Evolutionary conservation across 2,888 invertebrate species (phyloP).

Genomic region (Alitta virens): DNA sequence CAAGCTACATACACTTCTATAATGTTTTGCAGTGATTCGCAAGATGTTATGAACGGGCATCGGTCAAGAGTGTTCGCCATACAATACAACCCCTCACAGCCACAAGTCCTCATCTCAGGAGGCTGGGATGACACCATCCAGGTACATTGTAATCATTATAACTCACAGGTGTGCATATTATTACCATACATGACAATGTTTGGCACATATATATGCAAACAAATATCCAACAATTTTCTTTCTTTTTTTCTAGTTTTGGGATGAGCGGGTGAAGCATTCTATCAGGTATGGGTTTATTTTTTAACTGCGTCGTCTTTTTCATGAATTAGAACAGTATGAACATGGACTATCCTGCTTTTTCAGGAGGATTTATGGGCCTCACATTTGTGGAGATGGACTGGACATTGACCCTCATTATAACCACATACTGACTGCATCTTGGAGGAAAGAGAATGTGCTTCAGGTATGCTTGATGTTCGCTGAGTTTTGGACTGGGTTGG

Average conservation of each 20-base stretch:
- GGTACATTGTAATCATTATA: no score
- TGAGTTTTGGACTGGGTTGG: no score
- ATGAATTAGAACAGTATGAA: no score
- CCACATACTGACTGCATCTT: slow-evolving; percentile 57
- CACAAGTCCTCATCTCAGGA: slow-evolving; percentile 52
- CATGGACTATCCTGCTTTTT: slow-evolving; percentile 1
- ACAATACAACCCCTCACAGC: slow-evolving; percentile 49
- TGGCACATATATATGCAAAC: no score
- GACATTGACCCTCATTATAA: slow-evolving; percentile 55
- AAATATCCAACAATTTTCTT: no score
- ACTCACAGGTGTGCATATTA: no score
- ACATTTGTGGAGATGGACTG: slow-evolving; percentile 56
- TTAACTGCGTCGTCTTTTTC: no score
- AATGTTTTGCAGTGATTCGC: slow-evolving; percentile 43
- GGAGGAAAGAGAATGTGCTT: slow-evolving; percentile 50
- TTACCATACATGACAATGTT: no score
- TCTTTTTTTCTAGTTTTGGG: slow-evolving; percentile 50
- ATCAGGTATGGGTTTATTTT: no score
- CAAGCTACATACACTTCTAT: no score
- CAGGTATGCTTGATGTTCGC: slow-evolving; percentile 50
- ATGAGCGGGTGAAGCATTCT: slow-evolving; percentile 46
- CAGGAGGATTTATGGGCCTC: slow-evolving; percentile 54
- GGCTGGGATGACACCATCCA: slow-evolving; percentile 58
- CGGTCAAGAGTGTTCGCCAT: slow-evolving; percentile 52
- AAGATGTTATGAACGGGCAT: slow-evolving; percentile 55